These are phyloP conservation scores for Orthosia cruda DNA, from an alignment of 2,888 invertebrate species.

Conservation along the genomic window DNA sequence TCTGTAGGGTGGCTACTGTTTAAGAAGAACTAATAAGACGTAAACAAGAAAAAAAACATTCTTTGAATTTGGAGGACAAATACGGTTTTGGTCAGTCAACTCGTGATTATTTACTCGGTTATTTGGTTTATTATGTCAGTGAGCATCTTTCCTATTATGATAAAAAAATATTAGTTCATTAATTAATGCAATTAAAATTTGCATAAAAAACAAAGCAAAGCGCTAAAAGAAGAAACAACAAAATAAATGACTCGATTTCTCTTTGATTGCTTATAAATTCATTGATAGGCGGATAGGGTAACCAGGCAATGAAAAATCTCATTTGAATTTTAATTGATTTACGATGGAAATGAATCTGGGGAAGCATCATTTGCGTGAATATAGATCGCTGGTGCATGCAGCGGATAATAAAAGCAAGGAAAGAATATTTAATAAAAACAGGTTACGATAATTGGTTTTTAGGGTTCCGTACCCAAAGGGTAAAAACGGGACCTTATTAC, in stretches of 20 bases:
- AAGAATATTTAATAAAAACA: not conserved
- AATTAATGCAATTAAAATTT: not conserved
- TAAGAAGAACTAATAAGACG: no score
- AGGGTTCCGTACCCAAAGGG: no score
- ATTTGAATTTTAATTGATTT: slow-evolving; percentile 80
- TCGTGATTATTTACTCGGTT: no score
- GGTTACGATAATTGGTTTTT: not conserved
- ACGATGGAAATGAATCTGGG: slow-evolving; percentile 71
- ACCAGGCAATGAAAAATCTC: slow-evolving; percentile 71
- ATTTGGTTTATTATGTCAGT: no score
- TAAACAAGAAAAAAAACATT: no score
- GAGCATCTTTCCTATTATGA: not conserved
- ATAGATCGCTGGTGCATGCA: slow-evolving; percentile 36
- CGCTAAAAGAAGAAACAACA: slow-evolving; percentile 21
- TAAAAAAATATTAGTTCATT: not conserved
- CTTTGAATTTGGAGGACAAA: no score
- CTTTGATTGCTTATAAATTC: slow-evolving; percentile 61
- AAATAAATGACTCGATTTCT: slow-evolving; percentile 40
- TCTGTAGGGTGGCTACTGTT: no score
- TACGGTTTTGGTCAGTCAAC: no score
- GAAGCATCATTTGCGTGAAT: slow-evolving; percentile 46
- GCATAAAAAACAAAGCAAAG: not conserved
- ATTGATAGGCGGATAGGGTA: slow-evolving; percentile 60
- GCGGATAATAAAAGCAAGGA: slow-evolving; percentile 12
- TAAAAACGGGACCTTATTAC: no score